Conservation (phyloP, 2,888 invertebrate genomes). For the Netelia inedita region DNA sequence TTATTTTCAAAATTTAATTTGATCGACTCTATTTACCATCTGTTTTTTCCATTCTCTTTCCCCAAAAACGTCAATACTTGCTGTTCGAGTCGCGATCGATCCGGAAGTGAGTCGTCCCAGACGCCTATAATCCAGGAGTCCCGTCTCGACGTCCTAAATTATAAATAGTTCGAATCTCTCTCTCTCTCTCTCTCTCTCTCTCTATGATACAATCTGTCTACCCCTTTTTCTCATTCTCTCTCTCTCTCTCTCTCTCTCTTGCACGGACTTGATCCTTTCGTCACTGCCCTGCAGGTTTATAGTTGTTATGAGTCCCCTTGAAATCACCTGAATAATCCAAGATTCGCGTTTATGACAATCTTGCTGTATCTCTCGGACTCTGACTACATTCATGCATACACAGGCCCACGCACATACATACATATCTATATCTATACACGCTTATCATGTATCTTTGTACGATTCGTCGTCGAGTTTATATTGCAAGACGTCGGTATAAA, state of each 20-base stretch:
- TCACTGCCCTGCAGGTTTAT: not conserved
- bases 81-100: not conserved
- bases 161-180: constrained; percentile 33
- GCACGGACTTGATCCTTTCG: not conserved
- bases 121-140: not conserved
- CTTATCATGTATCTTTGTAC: constrained; percentile 27
- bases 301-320: constrained; percentile 55
- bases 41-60: too few species aligned
- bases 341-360: constrained; percentile 60
- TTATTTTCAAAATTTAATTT: not conserved
- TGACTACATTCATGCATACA: constrained; percentile 5
- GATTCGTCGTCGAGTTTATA: constrained; percentile 61
- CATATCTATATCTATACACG: not conserved
- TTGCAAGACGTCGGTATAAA: constrained; percentile 58
- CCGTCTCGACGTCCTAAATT: constrained; percentile 13
- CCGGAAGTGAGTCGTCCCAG: not conserved
- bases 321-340: constrained; percentile 67
- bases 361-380: constrained; percentile 52
- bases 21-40: not conserved
- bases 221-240: not conserved
- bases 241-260: not conserved
- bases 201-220: not conserved
- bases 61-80: too few species aligned
- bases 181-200: not conserved
- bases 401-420: not conserved